phyloP scores from a whole-genome alignment of 2,797 vertebrate species.

The Moxostoma hubbsi region DNA sequence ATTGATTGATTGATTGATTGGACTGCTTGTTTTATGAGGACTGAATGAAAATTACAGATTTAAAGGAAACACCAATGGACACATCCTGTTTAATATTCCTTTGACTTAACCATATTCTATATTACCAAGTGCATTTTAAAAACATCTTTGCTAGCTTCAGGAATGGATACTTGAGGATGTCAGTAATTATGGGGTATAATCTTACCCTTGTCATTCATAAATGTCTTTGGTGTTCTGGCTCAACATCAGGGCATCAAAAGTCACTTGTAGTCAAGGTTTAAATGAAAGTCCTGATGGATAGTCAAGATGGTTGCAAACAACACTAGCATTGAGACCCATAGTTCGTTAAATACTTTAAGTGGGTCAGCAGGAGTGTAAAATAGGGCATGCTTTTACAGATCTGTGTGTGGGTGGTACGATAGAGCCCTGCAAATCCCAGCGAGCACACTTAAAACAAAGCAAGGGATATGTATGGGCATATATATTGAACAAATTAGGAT shows the following conservation, averaged over 20 bases:
- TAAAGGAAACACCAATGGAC: constrained; percentile 32
- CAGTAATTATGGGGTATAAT: neutral
- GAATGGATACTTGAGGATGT: constrained; percentile 9
- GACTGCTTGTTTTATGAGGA: neutral
- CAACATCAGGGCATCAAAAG: constrained; percentile 2
- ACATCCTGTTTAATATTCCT: neutral
- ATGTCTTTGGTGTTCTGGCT: neutral
- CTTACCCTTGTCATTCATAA: constrained; percentile 19
- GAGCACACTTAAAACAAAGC: constrained; percentile 35
- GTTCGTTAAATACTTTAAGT: constrained; percentile 31
- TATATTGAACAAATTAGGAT: constrained; percentile 5
- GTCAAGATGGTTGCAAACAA: constrained; percentile 13
- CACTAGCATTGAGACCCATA: neutral
- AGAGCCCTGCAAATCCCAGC: constrained; percentile 11
- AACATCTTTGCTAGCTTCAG: neutral
- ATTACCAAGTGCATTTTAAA: constrained; percentile 3
- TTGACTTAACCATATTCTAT: constrained; percentile 20
- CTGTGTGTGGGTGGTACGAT: constrained; percentile 16
- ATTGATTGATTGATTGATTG: neutral
- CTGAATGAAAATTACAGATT: constrained; percentile 4
- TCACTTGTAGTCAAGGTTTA: neutral
- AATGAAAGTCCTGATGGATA: constrained; percentile 10
- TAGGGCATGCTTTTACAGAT: constrained; percentile 25
- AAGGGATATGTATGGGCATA: constrained; percentile 7
- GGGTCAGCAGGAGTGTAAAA: constrained; percentile 27